These are phyloP conservation scores for Amphiduros pacificus DNA, from an alignment of 2,888 invertebrate genomes.

Conservation along the genomic window DNA sequence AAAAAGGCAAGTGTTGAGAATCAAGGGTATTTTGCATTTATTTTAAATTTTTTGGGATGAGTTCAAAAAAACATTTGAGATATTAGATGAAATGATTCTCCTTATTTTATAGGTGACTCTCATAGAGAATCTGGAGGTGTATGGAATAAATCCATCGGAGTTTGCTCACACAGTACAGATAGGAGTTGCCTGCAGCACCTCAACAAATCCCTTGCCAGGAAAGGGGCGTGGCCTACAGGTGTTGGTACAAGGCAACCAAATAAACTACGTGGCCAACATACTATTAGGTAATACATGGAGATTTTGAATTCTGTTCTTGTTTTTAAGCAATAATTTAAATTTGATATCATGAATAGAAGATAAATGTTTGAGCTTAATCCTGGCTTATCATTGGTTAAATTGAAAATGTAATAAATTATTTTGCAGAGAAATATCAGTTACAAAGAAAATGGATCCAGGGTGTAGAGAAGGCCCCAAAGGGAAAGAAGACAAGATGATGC, in stretches of 20 bases:
- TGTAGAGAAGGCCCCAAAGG: conserved; percentile 73
- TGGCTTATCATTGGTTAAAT: background rate
- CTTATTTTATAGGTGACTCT: conserved; percentile 71
- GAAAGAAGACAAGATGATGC: conserved; percentile 9
- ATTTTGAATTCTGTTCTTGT: background rate
- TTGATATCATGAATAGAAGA: background rate
- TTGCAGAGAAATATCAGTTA: conserved; percentile 76
- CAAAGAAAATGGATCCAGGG: conserved; percentile 77
- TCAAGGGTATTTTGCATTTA: background rate
- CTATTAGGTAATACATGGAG: conserved; percentile 59
- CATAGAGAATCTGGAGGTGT: conserved; percentile 84
- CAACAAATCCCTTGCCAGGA: conserved; percentile 74
- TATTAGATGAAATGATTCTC: background rate
- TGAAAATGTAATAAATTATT: conserved; percentile 36
- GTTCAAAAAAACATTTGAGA: background rate
- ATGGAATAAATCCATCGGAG: conserved; percentile 78
- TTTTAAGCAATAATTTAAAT: too few species aligned
- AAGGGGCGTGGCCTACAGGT: conserved; percentile 69
- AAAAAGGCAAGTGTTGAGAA: conserved; percentile 71
- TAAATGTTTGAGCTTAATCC: background rate
- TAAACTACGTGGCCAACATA: conserved; percentile 66
- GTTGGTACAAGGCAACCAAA: conserved; percentile 89
- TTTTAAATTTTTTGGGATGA: background rate
- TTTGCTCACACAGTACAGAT: conserved; percentile 82
- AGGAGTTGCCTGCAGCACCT: conserved; percentile 84